These are phyloP conservation scores for Lemur catta DNA, from an alignment of 2,797 vertebrate genomes.

Conservation along the genomic window DNA sequence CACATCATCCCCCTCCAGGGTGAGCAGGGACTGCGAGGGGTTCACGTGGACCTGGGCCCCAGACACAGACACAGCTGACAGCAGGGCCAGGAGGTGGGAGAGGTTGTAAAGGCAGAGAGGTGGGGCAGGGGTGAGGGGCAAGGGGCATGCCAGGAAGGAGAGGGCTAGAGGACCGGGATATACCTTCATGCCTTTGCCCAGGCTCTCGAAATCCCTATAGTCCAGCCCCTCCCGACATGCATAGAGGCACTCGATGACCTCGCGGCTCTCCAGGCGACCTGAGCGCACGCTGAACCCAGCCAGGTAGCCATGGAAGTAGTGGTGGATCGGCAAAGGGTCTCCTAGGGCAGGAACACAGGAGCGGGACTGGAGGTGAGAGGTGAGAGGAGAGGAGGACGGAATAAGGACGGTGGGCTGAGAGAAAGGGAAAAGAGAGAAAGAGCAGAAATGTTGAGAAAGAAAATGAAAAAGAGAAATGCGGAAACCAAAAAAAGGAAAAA, in stretches of 20 bases:
- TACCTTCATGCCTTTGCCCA: conserved; percentile 99
- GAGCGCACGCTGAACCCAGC: conserved; percentile 96
- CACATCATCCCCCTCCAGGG: conserved; percentile 97
- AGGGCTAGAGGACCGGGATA: conserved; percentile 54
- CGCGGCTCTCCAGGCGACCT: conserved; percentile 96
- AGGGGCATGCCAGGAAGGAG: conserved; percentile 48
- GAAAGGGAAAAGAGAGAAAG: neutral
- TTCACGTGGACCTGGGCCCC: conserved; percentile 95
- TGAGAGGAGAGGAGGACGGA: conserved; percentile 49
- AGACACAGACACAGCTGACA: conserved; percentile 69
- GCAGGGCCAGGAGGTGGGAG: conserved; percentile 23
- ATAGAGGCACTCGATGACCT: conserved; percentile 98
- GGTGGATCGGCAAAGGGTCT: conserved; percentile 89
- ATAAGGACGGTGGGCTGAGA: neutral
- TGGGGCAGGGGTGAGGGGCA: conserved; percentile 34
- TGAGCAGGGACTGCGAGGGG: conserved; percentile 96
- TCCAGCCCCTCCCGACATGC: conserved; percentile 98
- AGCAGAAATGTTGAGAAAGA: conserved; percentile 26
- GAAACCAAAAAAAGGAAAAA: neutral
- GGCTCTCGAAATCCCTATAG: conserved; percentile 98
- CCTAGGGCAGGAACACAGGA: conserved; percentile 85
- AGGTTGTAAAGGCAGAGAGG: conserved; percentile 51
- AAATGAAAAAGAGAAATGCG: conserved; percentile 7
- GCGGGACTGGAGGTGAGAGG: conserved; percentile 56
- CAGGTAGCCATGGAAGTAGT: conserved; percentile 96